Percentiles rank a stretch among this genome's conserved stretches.
phyloP scores from a whole-genome alignment of 2,797 vertebrate species.

The Gadopsis marmoratus region DNA sequence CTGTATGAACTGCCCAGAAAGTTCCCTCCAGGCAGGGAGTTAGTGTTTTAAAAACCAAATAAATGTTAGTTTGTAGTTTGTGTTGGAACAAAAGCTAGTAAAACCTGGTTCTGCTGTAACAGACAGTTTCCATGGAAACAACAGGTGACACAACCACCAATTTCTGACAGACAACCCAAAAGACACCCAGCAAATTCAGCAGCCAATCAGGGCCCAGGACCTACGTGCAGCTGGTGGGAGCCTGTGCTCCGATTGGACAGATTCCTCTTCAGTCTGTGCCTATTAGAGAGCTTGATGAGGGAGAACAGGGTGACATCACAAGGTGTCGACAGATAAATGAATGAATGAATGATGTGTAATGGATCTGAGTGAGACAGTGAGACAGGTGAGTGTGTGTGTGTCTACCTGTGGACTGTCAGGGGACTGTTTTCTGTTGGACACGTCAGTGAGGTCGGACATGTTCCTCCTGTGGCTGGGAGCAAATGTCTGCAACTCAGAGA shows the following conservation, averaged over 20 bases:
- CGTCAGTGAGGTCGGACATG: constrained; percentile 72
- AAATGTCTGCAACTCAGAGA: constrained; percentile 63
- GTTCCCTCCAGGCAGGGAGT: neutral
- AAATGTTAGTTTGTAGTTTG: neutral
- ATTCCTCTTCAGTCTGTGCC: constrained; percentile 76
- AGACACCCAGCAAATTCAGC: neutral
- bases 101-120: neutral
- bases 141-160: neutral
- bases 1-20: constrained; percentile 12
- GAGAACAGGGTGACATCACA: constrained; percentile 50
- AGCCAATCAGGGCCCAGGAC: constrained; percentile 63
- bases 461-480: constrained; percentile 73
- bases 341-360: neutral
- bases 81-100: constrained; percentile 6
- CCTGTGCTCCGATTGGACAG: constrained; percentile 79
- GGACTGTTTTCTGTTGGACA: constrained; percentile 59
- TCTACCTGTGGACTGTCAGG: constrained; percentile 71
- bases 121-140: neutral
- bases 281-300: constrained; percentile 72
- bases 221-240: constrained; percentile 72
- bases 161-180: neutral
- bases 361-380: neutral
- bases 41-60: neutral
- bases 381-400: neutral
- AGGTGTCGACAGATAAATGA: neutral